phyloP scores from a whole-genome alignment of 2,797 vertebrate species.

The Lophura swinhoii region DNA sequence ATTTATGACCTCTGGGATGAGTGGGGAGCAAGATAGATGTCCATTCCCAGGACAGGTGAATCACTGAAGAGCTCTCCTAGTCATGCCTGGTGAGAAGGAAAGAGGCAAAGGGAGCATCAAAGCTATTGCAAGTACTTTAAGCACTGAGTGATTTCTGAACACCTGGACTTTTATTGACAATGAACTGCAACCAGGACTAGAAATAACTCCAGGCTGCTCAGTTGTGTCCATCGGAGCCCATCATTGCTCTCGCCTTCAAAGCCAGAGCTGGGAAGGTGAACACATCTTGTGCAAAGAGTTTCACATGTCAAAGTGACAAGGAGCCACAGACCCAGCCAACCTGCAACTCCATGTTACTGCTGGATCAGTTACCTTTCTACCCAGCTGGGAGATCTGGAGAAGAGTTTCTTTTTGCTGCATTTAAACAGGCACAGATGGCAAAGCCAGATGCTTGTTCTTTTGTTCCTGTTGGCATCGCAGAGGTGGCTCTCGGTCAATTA shows the following conservation, averaged over 20 bases:
- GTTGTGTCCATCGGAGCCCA: neutral
- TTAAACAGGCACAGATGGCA: conserved; percentile 5
- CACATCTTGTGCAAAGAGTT: fast-evolving
- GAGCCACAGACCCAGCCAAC: neutral
- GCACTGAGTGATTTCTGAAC: fast-evolving
- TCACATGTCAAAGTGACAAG: neutral
- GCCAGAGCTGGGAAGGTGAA: neutral
- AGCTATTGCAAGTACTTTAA: neutral
- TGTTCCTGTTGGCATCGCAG: neutral
- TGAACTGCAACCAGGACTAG: neutral
- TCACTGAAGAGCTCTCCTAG: neutral
- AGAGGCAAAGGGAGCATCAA: neutral
- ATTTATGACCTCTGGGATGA: neutral
- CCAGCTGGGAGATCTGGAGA: neutral
- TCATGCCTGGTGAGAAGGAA: neutral
- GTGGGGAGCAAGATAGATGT: neutral
- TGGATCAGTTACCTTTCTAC: neutral
- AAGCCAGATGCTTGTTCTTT: conserved; percentile 11
- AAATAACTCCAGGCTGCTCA: neutral
- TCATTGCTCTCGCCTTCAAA: neutral
- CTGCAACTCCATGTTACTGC: fast-evolving
- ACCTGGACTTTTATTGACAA: neutral
- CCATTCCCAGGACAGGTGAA: neutral
- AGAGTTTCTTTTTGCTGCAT: neutral
- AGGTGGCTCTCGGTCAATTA: neutral